Base-by-base conservation (phyloP, 1,140 invertebrate species). In the Drosophila jambulina region DNA sequence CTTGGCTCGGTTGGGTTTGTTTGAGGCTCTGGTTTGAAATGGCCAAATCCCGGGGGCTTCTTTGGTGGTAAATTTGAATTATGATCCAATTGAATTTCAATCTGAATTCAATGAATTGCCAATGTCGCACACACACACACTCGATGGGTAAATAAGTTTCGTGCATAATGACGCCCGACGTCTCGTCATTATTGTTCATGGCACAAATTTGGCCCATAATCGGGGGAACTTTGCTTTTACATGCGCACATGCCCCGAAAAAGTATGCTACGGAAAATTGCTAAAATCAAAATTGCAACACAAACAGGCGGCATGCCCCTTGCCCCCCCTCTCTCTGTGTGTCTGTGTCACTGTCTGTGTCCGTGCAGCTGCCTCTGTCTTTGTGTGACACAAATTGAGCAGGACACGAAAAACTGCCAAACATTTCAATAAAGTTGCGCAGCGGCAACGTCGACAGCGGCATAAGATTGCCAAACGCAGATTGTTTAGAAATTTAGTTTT, bases 401-500 rank as follows among this genome's bases (percentile, higher is more conserved):
- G 77, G 78, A 81, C 84, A 88, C 84, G 81, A 88, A 88, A 87
- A 88, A 88, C 72, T 88, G 84, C 80, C 84, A 88, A 88, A 88
- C 84, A 88, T 88, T 88, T 88, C 84, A 88, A 88, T 88, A 88
- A 88, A 88, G 84, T 88, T 88, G 77, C 85, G 83, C 80, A 83
- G 78, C 70, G 69, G 71, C 78, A 60, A 67, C 69, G 69, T 25
- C 43, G 36, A 43, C 77, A 40, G 56, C 49, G 42, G 58, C 58
- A 75, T 59, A 87, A 87, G 84, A 87, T 87, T 88, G 84, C 84
- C 84, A 84, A 84, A 80, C 84, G 84, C 85, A 88, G 84, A 88
- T 88, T 88, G 84, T 88, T 88, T 88, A 88, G 81, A 88, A 90
- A 88, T 88, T 88, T 90, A 84, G 84, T 90, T 90, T 84, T 84